phyloP scores from a whole-genome alignment of 2,797 vertebrate species.

The Phataginus tetradactyla region DNA sequence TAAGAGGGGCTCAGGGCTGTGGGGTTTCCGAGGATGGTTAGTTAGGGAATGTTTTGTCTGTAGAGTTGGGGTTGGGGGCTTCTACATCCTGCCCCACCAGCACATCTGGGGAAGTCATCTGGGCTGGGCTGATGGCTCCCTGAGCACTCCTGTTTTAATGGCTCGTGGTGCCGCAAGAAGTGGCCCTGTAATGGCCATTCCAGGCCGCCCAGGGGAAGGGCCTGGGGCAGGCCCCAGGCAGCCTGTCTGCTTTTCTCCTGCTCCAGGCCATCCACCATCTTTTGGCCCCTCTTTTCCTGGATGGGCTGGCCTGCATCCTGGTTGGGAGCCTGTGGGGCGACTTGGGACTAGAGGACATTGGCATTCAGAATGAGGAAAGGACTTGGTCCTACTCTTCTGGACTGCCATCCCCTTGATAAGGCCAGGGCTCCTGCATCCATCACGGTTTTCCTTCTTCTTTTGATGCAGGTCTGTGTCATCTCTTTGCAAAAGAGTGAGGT shows the following conservation, averaged over 20 bases:
- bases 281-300: neutral
- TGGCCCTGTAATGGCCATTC: constrained; percentile 94
- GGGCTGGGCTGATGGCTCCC: constrained; percentile 89
- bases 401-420: neutral
- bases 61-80: constrained; percentile 86
- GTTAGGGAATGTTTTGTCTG: constrained; percentile 90
- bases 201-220: constrained; percentile 85
- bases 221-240: constrained; percentile 36
- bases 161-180: constrained; percentile 93
- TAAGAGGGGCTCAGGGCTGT: constrained; percentile 83
- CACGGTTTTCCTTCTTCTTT: neutral
- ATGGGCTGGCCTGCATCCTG: neutral
- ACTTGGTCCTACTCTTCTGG: neutral
- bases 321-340: neutral
- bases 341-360: neutral
- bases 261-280: neutral
- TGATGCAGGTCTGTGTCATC: neutral
- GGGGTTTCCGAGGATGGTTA: constrained; percentile 84
- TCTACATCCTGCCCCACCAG: constrained; percentile 93
- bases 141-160: constrained; percentile 92
- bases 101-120: constrained; percentile 97
- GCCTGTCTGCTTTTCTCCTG: constrained; percentile 49
- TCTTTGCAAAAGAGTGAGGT: constrained; percentile 37
- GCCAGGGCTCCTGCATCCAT: neutral
- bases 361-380: neutral